phyloP scores from a whole-genome alignment of 2,113 vertebrate genomes.

The Lagopus muta region DNA sequence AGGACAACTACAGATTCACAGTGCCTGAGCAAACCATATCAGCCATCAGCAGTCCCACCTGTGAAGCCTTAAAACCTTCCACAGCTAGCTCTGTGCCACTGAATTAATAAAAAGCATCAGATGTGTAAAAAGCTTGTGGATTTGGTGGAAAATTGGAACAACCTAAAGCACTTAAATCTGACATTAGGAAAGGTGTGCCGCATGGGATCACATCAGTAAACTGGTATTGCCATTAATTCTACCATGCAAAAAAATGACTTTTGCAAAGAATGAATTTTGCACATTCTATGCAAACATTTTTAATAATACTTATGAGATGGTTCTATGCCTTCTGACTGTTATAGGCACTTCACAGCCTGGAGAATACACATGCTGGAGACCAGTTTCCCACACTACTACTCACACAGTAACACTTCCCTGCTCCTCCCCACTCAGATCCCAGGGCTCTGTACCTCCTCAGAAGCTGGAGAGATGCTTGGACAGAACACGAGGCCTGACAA shows the following conservation, averaged over 20 bases:
- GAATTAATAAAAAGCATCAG: not conserved
- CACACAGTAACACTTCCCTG: not conserved
- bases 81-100: not conserved
- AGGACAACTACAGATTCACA: not conserved
- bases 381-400: not conserved
- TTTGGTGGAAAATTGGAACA: not conserved
- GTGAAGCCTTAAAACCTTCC: not conserved
- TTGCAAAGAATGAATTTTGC: not conserved
- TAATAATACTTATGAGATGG: not conserved
- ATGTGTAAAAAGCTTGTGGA: not conserved
- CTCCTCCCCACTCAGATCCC: not conserved
- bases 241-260: not conserved
- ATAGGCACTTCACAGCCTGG: not conserved
- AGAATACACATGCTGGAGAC: not conserved
- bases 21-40: not conserved
- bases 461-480: not conserved
- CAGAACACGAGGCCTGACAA: not conserved
- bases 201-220: not conserved
- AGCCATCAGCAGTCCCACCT: not conserved
- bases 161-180: not conserved
- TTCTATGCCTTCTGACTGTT: not conserved
- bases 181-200: not conserved
- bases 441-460: not conserved
- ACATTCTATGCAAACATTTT: not conserved
- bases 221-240: not conserved